Evolutionary conservation across 2,113 vertebrate species (phyloP), one percentile per base, ranked within the genome.

Genomic region (Calyptommatus sinebrachiatus): DNA sequence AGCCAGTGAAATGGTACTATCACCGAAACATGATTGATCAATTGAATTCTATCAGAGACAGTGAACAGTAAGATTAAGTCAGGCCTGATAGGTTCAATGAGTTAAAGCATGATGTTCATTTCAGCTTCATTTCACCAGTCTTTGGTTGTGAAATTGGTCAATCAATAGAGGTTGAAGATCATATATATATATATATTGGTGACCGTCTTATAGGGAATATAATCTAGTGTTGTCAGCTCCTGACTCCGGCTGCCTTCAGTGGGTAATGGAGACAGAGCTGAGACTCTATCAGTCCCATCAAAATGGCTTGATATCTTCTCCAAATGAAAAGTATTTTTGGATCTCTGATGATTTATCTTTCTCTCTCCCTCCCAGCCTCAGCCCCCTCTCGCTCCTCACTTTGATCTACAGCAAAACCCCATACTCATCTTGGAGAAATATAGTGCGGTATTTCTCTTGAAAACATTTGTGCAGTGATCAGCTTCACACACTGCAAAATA

Each of bases 31-130:
- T 97, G 98, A 99, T 98, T 99, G 98, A 99, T 99, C 98, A 99
- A 99, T 99, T 99, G 98, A 99, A 99, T 99, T 99, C 98, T 98
- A 99, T 99, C 97, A 99, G 96, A 95, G 95, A 95, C 95, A 97
- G 96, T 97, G 97, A 97, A 96, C 96, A 93, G 95, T 95, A 95
- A 98, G 98, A 99, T 99, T 99, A 99, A 99, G 97, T 97, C 96
- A 97, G 96, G 97, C 96, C 96, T 97, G 92, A 97, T 97, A 96
- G 96, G 97, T 97, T 98, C 95, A 98, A 97, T 97, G 95, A 96
- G 95, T 97, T 97, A 98, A 97, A 98, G 96, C 98, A 98, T 98
- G 97, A 97, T 97, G 95, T 95, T 96, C 96, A 96, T 96, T 95
- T 95, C 94, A 96, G 96, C 97, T 98, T 98, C 97, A 97, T 98